Base-by-base conservation (phyloP, 2,797 vertebrate species). In the Lithobates sylvaticus region DNA sequence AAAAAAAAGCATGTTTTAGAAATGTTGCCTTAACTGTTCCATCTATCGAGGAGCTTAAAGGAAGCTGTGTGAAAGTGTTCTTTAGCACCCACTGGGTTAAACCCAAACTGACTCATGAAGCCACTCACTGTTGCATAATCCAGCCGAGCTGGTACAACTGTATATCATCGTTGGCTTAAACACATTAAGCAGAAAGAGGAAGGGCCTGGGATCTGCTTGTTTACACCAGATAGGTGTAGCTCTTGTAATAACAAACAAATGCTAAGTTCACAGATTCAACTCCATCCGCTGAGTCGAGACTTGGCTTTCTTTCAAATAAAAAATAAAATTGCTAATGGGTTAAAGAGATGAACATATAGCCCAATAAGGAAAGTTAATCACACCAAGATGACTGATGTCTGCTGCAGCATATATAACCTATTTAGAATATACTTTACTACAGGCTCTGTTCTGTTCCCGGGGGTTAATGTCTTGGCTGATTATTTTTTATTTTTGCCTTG, bases 71-170 rank as follows among this genome's bases (percentile, higher is more conserved):
- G 21, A 71, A 58, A 81, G 79, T 72, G 36, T 26, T 42, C 61
- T 58, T 58, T 44, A 15, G 61, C 61, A 67, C 82, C 29, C 29
- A 78, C 10, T 42, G 81, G 76, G 81, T 99, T 98, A 98, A 98
- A 98, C 97, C 96, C 97, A 95, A 95, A 94, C 94, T 93, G 94
- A 95, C 94, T 96, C 93, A 94, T 96, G 96, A 95, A 92, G 93
- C 93, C 93, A 96, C 95, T 96, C 94, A 96, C 90, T 84, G 93
- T 97, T 96, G 96, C 93, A 83, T 96, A 96, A 97, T 95, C 92
- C 93, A 91, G 92, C 89, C 90, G 93, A 93, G 93, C 93, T 94
- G 93, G 93, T 95, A 93, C 50, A 94, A 95, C 93, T 94, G 94
- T 95, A 95, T 96, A 95, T 96, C 95, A 95, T 93, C 90, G 89